Evolutionary conservation across 1,140 invertebrate species (phyloP).

Genomic region (Carcinoscorpius rotundicauda): DNA sequence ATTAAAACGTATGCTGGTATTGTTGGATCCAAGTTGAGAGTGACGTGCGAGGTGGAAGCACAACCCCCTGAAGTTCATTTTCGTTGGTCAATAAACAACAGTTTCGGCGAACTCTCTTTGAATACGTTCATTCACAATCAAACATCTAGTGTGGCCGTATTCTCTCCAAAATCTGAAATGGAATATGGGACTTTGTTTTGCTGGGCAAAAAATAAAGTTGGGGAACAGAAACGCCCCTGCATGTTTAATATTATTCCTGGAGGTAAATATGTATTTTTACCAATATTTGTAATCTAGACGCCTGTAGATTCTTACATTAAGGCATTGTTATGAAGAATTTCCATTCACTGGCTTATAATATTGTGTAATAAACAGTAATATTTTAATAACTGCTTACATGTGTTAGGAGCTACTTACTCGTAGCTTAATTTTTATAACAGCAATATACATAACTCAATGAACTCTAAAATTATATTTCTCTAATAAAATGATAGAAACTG

Average conservation of each 20-base stretch:
- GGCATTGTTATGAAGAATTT: no score
- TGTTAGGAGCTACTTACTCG: no score
- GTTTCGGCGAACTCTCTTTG: slow-evolving; percentile 10
- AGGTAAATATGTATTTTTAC: slow-evolving; percentile 21
- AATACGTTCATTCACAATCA: slow-evolving; percentile 15
- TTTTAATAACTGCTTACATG: no score
- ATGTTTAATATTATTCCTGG: slow-evolving; percentile 27
- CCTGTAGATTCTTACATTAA: no score
- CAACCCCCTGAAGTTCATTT: slow-evolving; percentile 44
- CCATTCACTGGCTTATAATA: no score
- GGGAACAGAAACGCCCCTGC: slow-evolving; percentile 26
- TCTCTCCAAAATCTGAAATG: slow-evolving; percentile 33
- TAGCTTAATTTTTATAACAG: no score
- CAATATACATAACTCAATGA: no score
- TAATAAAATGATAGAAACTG: no score
- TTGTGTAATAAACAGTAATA: no score
- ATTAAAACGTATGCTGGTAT: slow-evolving; percentile 57
- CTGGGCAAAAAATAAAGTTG: slow-evolving; percentile 26
- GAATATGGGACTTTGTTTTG: slow-evolving; percentile 23
- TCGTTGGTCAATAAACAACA: slow-evolving; percentile 26
- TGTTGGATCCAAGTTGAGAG: slow-evolving; percentile 64
- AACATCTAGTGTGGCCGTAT: slow-evolving; percentile 18
- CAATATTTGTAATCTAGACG: neutral
- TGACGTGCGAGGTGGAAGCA: slow-evolving; percentile 71
- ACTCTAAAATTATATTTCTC: no score